phyloP scores from a whole-genome alignment of 2,113 vertebrate genomes.

The Epinephelus fuscoguttatus region DNA sequence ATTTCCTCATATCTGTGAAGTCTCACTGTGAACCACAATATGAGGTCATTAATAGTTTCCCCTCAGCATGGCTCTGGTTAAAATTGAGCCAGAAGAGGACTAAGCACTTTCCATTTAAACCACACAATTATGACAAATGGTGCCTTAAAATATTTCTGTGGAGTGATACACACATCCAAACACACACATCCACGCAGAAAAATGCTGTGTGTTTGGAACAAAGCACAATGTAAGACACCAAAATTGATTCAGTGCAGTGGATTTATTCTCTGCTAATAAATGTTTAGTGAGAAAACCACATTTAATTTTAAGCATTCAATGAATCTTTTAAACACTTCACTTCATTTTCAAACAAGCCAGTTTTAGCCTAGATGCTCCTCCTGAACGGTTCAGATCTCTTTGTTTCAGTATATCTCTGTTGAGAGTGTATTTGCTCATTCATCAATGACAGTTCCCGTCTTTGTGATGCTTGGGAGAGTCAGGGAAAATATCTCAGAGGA shows the following conservation, averaged over 20 bases:
- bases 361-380: neutral
- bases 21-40: conserved; percentile 57
- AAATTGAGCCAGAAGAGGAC: conserved; percentile 46
- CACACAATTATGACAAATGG: conserved; percentile 52
- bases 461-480: conserved; percentile 2
- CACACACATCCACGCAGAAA: neutral
- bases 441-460: neutral
- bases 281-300: conserved; percentile 1
- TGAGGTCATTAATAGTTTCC: conserved; percentile 76
- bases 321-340: neutral
- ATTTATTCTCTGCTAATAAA: conserved; percentile 28
- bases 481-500: conserved; percentile 4
- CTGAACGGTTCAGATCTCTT: conserved; percentile 33
- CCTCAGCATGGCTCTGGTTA: conserved; percentile 52
- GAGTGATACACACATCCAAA: conserved; percentile 1
- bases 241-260: neutral
- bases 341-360: neutral
- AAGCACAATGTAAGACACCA: neutral
- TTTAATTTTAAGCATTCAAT: conserved; percentile 15
- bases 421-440: conserved; percentile 19
- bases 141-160: conserved; percentile 33
- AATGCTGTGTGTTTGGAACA: conserved; percentile 9
- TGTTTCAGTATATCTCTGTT: conserved; percentile 22
- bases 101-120: conserved; percentile 62
- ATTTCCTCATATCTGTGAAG: conserved; percentile 45